Base-by-base conservation (phyloP, 2,113 vertebrate species). In the Probosciger aterrimus region DNA sequence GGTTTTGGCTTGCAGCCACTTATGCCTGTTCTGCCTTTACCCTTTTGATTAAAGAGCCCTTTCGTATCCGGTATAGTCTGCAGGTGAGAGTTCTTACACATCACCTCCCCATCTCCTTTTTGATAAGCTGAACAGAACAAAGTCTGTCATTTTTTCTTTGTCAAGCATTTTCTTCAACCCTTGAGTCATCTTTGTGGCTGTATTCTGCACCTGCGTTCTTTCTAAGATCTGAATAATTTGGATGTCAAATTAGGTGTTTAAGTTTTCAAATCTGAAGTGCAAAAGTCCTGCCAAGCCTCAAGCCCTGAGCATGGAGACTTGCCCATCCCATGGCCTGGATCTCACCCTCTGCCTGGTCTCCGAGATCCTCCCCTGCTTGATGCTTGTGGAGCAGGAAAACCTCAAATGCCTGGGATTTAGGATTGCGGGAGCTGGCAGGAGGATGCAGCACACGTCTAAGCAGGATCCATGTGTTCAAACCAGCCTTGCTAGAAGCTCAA, bases 41-140 rank as follows among this genome's bases (percentile, higher is more conserved):
- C 43, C 22, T 85, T 92, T 74, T 90, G 82, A 87, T 92, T 79
- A 76, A 91, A 57, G 81, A 82, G 86, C 89, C 39, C 44, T 89
- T 92, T 86, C 0, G 14, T 78, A 84, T 20, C 82, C 0, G 0
- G 20, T 59, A 53, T 86, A 95, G 75, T 90, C 69, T 88, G 46
- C 63, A 67, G 68, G 27, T 80, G 85, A 67, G 93, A 74, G 85
- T 88, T 90, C 82, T 83, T 74, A 50, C 41, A 46, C 88, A 55
- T 78, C 88, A 73, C 75, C 68, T 94, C 82, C 76, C 46, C 62
- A 11, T 39, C 46, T 67, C 64, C 44, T 74, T 77, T 82, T 41
- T 39, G 82, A 81, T 73, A 76, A 90, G 68, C 68, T 83, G 43
- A 93, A 91, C 68, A 90, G 76, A 74, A 24, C 60, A 59, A 86